These are phyloP conservation scores for Maniola jurtina DNA, from an alignment of 1,140 invertebrate species.

Conservation along the genomic window DNA sequence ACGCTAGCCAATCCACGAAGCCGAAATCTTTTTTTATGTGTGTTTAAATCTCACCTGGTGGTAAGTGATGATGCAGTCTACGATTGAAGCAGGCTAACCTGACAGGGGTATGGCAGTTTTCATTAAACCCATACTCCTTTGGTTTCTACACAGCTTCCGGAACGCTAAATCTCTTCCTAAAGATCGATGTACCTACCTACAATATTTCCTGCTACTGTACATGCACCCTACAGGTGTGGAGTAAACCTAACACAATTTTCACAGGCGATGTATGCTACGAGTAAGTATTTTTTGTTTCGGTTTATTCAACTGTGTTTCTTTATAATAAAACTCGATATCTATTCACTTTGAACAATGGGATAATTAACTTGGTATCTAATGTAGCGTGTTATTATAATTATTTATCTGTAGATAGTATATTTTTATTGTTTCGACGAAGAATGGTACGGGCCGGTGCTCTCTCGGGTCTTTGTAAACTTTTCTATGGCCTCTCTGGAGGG, in stretches of 20 bases:
- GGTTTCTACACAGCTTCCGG: no score
- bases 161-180: no score
- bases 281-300: conserved; percentile 37
- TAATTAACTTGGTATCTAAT: conserved; percentile 67
- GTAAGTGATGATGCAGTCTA: no score
- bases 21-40: no score
- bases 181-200: no score
- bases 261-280: conserved; percentile 36
- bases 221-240: conserved; percentile 20
- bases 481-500: conserved; percentile 13
- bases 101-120: no score
- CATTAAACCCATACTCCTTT: no score
- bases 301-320: conserved; percentile 44
- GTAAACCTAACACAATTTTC: conserved; percentile 24
- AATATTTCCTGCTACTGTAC: no score
- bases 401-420: conserved; percentile 48
- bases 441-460: conserved; percentile 34
- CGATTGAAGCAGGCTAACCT: no score
- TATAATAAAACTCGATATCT: conserved; percentile 52
- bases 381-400: conserved; percentile 61
- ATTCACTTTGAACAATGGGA: conserved; percentile 61
- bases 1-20: no score
- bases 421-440: conserved; percentile 46
- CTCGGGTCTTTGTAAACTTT: conserved; percentile 35
- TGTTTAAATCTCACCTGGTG: no score